Base-by-base conservation (phyloP, 2,113 vertebrate species). In the Triplophysa siluroides region DNA sequence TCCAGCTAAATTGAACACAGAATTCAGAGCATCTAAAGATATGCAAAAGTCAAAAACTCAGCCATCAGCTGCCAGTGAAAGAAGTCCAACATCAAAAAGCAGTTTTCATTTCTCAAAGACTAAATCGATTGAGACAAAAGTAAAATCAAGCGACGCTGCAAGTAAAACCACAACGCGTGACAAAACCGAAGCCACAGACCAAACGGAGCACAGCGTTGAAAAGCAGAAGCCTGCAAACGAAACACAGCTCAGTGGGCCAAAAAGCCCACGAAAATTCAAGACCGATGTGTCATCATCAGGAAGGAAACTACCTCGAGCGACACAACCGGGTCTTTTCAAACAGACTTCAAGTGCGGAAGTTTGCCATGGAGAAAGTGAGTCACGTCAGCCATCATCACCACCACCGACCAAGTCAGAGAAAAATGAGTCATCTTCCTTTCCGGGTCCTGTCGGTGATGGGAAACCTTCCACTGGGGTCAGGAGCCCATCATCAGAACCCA, bases 201-300 rank as follows among this genome's bases (percentile, higher is more conserved):
- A 79, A n/a, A 81, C 80, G 19, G 84, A 87, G 33, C 26, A 61
- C 8, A 52, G 6, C 8, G 76, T 21, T 56, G 45, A 67, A 56
- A 83, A 65, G 0, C 70, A 85, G 45, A 86, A 70, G 78, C 23
- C 69, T 52, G 54, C 58, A 14, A 63, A 21, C n/a, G 84, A 87
- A 54, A 80, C 60, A 0, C 58, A 67, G 4, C 6, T 79, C 2
- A 1, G 2, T 0, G 78, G 26, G 0, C 38, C 86, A 33, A 85
- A 78, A 33, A 89, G 84, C 80, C 83, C 88, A 1, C 86, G 78
- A 33, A 93, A 85, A 88, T 88, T 89, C 85, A 86, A 85, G 77
- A 81, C 63, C n/a, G 52, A 71, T 47, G 62, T 78, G n/a, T 85
- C 83, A 83, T 78, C 81, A 83, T 70, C 86, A 87, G 92, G 87